Evolutionary conservation across 2,888 invertebrate genomes (phyloP).

Genomic region (Alitta virens): DNA sequence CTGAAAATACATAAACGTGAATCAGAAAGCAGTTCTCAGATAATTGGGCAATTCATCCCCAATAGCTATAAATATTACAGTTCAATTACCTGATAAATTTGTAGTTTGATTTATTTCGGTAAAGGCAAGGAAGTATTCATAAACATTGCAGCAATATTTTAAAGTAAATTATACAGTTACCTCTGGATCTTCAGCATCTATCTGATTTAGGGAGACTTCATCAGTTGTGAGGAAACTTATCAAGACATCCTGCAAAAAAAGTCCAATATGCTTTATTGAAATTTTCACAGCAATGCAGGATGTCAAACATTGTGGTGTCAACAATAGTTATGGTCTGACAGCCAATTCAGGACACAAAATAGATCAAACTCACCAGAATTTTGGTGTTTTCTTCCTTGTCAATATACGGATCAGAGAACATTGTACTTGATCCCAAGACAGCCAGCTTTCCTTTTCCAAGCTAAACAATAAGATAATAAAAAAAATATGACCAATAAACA

Average conservation of each 20-base stretch:
- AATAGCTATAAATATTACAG: too few relatives aligned
- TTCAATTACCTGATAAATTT: too few relatives aligned
- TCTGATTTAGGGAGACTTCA: slow-evolving; percentile 70
- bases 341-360: not conserved
- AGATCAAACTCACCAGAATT: slow-evolving; percentile 64
- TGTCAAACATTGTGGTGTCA: not conserved
- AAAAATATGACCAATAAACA: not conserved
- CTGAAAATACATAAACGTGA: slow-evolving; percentile 60
- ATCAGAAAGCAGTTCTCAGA: too few relatives aligned
- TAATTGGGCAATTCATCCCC: too few relatives aligned
- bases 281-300: slow-evolving; percentile 3
- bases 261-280: too few relatives aligned
- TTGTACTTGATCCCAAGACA: slow-evolving; percentile 87
- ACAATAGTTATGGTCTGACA: not conserved
- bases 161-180: slow-evolving; percentile 60
- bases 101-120: too few relatives aligned
- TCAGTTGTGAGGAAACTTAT: slow-evolving; percentile 74
- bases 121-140: too few relatives aligned
- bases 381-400: slow-evolving; percentile 90
- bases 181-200: slow-evolving; percentile 92
- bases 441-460: slow-evolving; percentile 68
- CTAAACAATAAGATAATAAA: slow-evolving; percentile 11
- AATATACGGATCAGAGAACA: slow-evolving; percentile 89
- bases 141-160: too few relatives aligned
- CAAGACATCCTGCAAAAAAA: slow-evolving; percentile 68